Conservation (phyloP, 1,140 invertebrate species). For the Druon quercuslanigerum region DNA sequence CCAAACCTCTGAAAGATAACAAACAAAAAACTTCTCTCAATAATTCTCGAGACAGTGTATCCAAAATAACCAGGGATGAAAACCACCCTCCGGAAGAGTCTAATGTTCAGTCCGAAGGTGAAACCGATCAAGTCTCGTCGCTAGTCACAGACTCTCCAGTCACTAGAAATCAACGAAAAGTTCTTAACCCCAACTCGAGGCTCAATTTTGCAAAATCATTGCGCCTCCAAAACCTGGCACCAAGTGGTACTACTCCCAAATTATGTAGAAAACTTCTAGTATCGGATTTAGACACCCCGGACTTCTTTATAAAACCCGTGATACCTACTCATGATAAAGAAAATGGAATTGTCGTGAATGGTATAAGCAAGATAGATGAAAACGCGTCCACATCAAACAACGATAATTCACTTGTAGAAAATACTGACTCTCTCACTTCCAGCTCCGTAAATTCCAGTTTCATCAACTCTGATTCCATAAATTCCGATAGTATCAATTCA, state of each 20-base stretch:
- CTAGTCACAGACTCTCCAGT: constrained; percentile 40
- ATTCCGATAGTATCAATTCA: constrained; percentile 28
- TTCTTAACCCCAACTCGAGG: constrained; percentile 35
- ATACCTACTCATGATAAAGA: constrained; percentile 45
- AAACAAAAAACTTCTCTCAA: neutral
- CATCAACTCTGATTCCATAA: neutral
- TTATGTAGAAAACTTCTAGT: constrained; percentile 62
- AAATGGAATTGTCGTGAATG: constrained; percentile 40
- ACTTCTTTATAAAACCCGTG: constrained; percentile 27
- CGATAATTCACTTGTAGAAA: too few species aligned
- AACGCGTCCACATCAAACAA: constrained; percentile 4
- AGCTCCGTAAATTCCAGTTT: neutral
- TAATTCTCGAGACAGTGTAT: neutral
- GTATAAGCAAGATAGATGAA: constrained; percentile 32
- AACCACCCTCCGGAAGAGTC: neutral
- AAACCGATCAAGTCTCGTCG: neutral
- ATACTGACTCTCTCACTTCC: neutral
- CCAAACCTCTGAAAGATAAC: neutral
- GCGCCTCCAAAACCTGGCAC: constrained; percentile 52
- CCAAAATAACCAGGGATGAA: constrained; percentile 11
- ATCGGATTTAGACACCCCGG: constrained; percentile 63
- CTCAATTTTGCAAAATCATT: constrained; percentile 50
- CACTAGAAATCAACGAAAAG: constrained; percentile 29
- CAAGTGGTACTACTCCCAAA: constrained; percentile 66
- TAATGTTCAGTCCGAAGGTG: neutral